These are phyloP conservation scores for Ophiodon elongatus DNA, from an alignment of 2,113 vertebrate genomes.

Conservation along the genomic window DNA sequence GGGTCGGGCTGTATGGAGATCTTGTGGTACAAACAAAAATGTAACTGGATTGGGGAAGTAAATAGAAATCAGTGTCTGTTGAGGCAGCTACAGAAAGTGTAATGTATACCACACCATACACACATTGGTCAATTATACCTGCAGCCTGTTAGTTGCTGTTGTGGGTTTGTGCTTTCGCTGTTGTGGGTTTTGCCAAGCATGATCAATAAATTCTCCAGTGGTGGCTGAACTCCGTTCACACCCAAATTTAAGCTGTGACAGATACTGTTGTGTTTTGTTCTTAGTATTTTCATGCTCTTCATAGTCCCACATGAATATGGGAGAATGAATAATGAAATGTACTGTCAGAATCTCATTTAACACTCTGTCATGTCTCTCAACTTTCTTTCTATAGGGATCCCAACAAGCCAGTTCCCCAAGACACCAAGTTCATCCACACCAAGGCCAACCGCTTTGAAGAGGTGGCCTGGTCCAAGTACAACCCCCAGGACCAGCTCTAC, in stretches of 20 bases:
- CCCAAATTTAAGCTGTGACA: conserved; percentile 37
- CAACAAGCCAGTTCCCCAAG: conserved; percentile 98
- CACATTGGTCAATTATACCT: conserved; percentile 45
- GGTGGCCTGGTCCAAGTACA: conserved; percentile 99
- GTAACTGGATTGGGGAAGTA: not conserved
- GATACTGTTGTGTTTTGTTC: conserved; percentile 17
- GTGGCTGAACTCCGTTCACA: conserved; percentile 26
- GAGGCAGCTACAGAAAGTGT: not conserved
- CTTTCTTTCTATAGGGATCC: conserved; percentile 88
- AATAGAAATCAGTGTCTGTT: conserved; percentile 2
- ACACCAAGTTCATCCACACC: conserved; percentile 99
- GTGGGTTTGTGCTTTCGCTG: conserved; percentile 39
- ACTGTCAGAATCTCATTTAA: conserved; percentile 50
- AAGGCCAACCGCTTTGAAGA: conserved; percentile 99
- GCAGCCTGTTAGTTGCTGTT: conserved; percentile 19
- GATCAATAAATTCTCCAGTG: conserved; percentile 40
- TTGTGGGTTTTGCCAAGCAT: conserved; percentile 24
- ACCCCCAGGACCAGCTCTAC: conserved; percentile 97
- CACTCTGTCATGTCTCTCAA: conserved; percentile 9
- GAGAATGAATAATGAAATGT: conserved; percentile 47
- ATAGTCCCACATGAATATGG: conserved; percentile 15
- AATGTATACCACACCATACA: conserved; percentile 1
- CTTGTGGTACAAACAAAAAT: not conserved
- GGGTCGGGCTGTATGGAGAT: conserved; percentile 1
- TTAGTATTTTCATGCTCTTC: conserved; percentile 20